Conservation (phyloP, 2,113 vertebrate species). For the Rhinogobius similis region DNA sequence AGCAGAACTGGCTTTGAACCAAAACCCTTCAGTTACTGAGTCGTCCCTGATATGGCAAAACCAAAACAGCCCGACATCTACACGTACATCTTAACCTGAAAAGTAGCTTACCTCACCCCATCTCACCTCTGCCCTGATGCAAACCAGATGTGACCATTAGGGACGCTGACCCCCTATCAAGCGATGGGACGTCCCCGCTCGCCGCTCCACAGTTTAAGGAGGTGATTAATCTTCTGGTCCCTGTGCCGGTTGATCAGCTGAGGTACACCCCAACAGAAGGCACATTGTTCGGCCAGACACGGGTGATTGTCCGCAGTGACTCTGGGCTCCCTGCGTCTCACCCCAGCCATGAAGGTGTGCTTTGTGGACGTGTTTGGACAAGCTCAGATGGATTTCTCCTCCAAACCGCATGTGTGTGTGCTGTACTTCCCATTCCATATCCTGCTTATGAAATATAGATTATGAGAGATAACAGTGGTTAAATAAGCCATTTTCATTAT, state of each 20-base stretch:
- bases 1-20: too few species aligned
- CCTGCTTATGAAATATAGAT: slow-evolving; percentile 26
- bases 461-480: slow-evolving; percentile 16
- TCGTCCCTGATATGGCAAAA: not conserved
- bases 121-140: slow-evolving; percentile 61
- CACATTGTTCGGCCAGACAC: slow-evolving; percentile 76
- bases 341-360: slow-evolving; percentile 70
- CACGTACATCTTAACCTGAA: slow-evolving; percentile 24
- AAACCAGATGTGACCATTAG: slow-evolving; percentile 58
- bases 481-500: slow-evolving; percentile 3
- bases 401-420: slow-evolving; percentile 55
- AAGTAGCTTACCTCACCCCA: slow-evolving; percentile 17
- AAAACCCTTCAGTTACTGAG: too few species aligned
- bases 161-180: too few species aligned
- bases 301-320: slow-evolving; percentile 69
- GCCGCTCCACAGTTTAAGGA: slow-evolving; percentile 40
- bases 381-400: slow-evolving; percentile 77
- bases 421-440: slow-evolving; percentile 56
- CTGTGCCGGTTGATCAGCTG: slow-evolving; percentile 50
- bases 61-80: slow-evolving; percentile 9
- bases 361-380: slow-evolving; percentile 81
- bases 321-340: slow-evolving; percentile 46
- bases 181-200: slow-evolving; percentile 34
- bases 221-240: slow-evolving; percentile 68
- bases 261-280: slow-evolving; percentile 65